Conservation (phyloP, 2,113 vertebrate genomes). For the Syngnathoides biaculeatus region DNA sequence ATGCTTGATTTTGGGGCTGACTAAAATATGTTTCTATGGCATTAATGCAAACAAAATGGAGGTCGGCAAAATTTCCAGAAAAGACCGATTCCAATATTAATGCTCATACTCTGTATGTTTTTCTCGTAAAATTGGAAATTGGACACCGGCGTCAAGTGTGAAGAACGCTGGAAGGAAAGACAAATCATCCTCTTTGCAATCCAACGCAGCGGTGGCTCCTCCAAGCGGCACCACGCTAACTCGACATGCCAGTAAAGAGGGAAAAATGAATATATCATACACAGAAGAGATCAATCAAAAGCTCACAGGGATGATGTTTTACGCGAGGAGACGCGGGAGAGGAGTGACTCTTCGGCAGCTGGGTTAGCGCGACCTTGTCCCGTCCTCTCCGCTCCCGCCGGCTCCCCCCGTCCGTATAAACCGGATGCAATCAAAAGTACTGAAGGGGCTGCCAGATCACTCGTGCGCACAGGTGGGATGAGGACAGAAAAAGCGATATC, state of each 20-base stretch:
- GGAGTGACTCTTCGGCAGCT: neutral
- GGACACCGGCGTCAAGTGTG: too few species aligned
- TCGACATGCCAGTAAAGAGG: neutral
- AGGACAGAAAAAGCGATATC: constrained; percentile 11
- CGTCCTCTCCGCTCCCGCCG: constrained; percentile 26
- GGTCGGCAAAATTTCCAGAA: too few species aligned
- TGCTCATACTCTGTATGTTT: too few species aligned
- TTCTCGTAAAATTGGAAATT: neutral
- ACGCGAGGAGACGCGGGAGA: neutral
- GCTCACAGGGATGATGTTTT: neutral
- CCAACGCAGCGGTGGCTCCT: constrained; percentile 46
- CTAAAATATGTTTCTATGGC: neutral
- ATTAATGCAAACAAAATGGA: neutral
- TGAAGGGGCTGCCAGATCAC: constrained; percentile 9
- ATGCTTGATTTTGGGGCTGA: neutral
- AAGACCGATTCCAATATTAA: too few species aligned
- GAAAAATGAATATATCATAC: neutral
- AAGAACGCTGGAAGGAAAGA: neutral
- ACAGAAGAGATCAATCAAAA: neutral
- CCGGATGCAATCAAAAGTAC: constrained; percentile 32
- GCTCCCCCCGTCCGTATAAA: constrained; percentile 28
- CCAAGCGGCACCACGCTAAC: constrained; percentile 37
- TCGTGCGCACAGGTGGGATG: constrained; percentile 6
- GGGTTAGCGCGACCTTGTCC: constrained; percentile 30
- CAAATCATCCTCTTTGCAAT: neutral